Percentiles rank a stretch among this genome's conserved stretches.
Conservation (phyloP, 2,888 invertebrate species). For the Ichneumon xanthorius region DNA sequence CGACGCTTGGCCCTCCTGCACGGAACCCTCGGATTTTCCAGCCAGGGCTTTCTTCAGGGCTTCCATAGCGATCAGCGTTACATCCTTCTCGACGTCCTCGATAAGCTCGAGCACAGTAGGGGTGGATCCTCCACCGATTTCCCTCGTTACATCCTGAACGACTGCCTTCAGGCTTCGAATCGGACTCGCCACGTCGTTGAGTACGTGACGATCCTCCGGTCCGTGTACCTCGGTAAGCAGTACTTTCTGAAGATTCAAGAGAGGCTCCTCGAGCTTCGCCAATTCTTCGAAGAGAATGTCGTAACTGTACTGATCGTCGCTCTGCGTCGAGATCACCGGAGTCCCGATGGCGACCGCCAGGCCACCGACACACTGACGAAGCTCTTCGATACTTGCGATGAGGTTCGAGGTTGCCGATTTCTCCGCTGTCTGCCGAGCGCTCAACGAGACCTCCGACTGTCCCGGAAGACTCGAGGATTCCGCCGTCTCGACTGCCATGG, state of each 20-base stretch:
- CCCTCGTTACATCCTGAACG: conserved; percentile 71
- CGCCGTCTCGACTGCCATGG: neutral
- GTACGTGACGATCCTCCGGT: conserved; percentile 73
- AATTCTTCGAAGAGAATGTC: conserved; percentile 75
- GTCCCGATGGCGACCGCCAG: conserved; percentile 77
- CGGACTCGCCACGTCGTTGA: conserved; percentile 76
- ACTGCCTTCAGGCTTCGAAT: conserved; percentile 75
- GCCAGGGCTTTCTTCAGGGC: conserved; percentile 71
- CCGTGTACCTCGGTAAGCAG: conserved; percentile 76
- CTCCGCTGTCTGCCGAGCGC: conserved; percentile 38
- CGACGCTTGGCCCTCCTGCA: conserved; percentile 46
- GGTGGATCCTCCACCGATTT: conserved; percentile 66
- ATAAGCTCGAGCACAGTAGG: conserved; percentile 75
- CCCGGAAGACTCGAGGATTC: conserved; percentile 17
- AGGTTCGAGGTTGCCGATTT: conserved; percentile 67
- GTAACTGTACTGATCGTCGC: conserved; percentile 72
- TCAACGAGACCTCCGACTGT: neutral
- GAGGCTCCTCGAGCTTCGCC: conserved; percentile 73
- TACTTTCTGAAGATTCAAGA: conserved; percentile 77
- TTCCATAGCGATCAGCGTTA: conserved; percentile 74
- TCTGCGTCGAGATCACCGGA: conserved; percentile 64
- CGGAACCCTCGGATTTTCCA: conserved; percentile 55
- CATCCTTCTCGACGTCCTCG: conserved; percentile 78
- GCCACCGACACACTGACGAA: conserved; percentile 76
- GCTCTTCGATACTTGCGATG: conserved; percentile 73